A percentile compares a stretch with the other conserved stretches of the same genome.
phyloP scores from a whole-genome alignment of 2,113 vertebrate species.

The Suncus etruscus region DNA sequence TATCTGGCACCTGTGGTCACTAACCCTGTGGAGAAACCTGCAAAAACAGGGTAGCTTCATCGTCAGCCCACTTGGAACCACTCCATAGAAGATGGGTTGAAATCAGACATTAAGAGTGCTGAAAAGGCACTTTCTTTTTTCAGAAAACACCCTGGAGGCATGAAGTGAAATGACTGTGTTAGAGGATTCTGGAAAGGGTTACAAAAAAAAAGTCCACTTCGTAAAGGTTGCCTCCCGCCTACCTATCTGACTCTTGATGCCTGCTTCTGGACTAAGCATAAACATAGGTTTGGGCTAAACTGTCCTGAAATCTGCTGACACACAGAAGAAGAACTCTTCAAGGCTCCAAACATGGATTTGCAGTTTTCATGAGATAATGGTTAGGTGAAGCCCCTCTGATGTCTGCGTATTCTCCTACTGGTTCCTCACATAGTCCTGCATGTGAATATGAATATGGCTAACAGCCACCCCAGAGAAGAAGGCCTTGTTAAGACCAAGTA shows the following conservation, averaged over 20 bases:
- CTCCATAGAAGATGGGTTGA: constrained; percentile 68
- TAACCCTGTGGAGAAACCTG: constrained; percentile 72
- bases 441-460: background rate
- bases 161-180: constrained; percentile 83
- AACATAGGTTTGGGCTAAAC: constrained; percentile 19
- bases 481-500: background rate
- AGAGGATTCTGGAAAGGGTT: constrained; percentile 78
- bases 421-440: background rate
- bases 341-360: background rate
- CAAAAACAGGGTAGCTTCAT: constrained; percentile 67
- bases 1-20: background rate
- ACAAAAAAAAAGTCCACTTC: constrained; percentile 76
- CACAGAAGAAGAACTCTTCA: constrained; percentile 12
- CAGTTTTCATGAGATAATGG: background rate
- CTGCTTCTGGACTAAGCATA: background rate
- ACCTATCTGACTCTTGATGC: background rate
- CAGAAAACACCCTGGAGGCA: constrained; percentile 80
- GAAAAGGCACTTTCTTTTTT: constrained; percentile 84
- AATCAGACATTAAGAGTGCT: constrained; percentile 78
- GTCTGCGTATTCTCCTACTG: background rate
- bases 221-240: constrained; percentile 44
- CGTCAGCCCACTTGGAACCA: constrained; percentile 64
- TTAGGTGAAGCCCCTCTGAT: background rate
- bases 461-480: background rate
- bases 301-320: constrained; percentile 12